These are phyloP conservation scores for Chaetodon trifasciatus DNA, from an alignment of 2,797 vertebrate species.

Conservation along the genomic window DNA sequence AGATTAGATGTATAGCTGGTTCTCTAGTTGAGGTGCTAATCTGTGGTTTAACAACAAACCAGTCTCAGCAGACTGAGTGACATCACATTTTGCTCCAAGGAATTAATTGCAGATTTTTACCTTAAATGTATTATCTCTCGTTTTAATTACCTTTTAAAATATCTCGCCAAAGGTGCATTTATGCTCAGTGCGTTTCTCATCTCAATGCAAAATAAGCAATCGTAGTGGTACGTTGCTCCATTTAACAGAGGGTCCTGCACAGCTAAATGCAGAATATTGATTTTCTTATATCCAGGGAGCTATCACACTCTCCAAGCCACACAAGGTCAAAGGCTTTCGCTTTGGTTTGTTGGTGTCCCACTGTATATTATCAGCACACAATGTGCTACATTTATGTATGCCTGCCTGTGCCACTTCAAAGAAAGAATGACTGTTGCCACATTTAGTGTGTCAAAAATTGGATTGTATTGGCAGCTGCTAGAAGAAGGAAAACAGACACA, in stretches of 20 bases:
- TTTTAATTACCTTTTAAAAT: conserved; percentile 40
- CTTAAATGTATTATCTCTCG: conserved; percentile 26
- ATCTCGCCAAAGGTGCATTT: conserved; percentile 20
- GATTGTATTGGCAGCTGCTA: conserved; percentile 64
- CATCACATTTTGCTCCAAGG: background rate
- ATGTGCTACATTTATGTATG: conserved; percentile 53
- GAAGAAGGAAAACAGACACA: conserved; percentile 12
- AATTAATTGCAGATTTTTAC: conserved; percentile 11
- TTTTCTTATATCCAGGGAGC: conserved; percentile 72
- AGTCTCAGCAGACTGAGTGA: background rate
- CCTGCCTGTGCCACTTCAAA: conserved; percentile 48
- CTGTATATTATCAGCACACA: conserved; percentile 63
- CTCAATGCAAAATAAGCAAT: conserved; percentile 43
- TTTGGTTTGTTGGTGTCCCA: conserved; percentile 46
- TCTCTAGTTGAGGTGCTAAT: background rate
- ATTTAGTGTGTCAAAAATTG: conserved; percentile 75
- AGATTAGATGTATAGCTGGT: too few species aligned
- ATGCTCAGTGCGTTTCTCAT: conserved; percentile 20
- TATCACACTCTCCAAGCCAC: conserved; percentile 65
- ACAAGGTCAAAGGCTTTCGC: conserved; percentile 77
- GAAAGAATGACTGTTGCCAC: conserved; percentile 66
- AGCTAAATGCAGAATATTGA: conserved; percentile 82
- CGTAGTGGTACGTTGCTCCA: conserved; percentile 36
- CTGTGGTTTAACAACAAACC: conserved; percentile 18
- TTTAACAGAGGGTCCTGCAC: conserved; percentile 65